Percentiles rank a stretch among this genome's conserved stretches.
Conservation (phyloP, 2,888 invertebrate species). For the Melanostoma scalare region DNA sequence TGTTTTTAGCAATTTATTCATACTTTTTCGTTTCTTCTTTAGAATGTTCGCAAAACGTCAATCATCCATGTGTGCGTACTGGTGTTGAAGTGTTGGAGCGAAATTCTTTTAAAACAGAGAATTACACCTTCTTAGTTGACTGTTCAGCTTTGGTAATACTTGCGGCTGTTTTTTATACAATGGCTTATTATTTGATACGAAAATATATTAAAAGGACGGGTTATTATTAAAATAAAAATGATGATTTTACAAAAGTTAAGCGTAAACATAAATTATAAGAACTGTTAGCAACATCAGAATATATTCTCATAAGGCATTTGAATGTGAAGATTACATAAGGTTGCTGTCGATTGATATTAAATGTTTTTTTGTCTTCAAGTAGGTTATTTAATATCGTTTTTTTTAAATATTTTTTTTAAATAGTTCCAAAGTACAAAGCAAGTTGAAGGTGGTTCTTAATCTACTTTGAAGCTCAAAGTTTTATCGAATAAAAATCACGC, state of each 20-base stretch:
- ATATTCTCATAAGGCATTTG: too few species aligned
- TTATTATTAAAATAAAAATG: conserved; percentile 77
- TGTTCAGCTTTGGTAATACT: conserved; percentile 80
- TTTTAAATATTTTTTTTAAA: too few species aligned
- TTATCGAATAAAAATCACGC: too few species aligned
- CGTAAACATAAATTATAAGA: too few species aligned
- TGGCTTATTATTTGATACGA: conserved; percentile 81
- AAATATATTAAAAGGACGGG: conserved; percentile 81
- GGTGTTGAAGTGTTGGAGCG: conserved; percentile 85
- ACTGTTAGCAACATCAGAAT: too few species aligned
- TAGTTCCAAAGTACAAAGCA: too few species aligned
- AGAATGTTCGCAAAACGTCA: conserved; percentile 85
- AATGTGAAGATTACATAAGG: too few species aligned
- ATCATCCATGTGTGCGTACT: conserved; percentile 86
- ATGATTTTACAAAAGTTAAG: neutral
- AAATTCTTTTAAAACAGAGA: conserved; percentile 82
- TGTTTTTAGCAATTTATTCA: conserved; percentile 1
- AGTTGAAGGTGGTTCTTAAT: too few species aligned
- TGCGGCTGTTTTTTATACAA: conserved; percentile 79
- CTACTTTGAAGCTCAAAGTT: too few species aligned
- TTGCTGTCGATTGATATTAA: too few species aligned
- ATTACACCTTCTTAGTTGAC: conserved; percentile 80
- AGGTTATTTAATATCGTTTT: too few species aligned
- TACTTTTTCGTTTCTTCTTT: conserved; percentile 47
- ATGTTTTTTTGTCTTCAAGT: too few species aligned